phyloP scores from a whole-genome alignment of 2,797 vertebrate genomes.

The Melanogrammus aeglefinus region DNA sequence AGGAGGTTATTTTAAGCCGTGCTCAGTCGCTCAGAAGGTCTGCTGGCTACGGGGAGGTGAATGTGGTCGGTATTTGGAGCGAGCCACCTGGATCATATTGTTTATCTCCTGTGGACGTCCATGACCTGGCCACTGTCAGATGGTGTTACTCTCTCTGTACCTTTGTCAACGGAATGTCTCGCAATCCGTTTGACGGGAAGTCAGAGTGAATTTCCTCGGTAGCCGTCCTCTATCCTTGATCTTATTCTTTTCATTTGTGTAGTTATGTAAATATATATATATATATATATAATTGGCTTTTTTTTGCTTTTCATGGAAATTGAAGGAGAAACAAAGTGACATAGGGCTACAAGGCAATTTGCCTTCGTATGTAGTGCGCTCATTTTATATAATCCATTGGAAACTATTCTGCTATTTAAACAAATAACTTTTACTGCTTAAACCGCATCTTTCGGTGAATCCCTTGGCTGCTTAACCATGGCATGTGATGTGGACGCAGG shows the following conservation, averaged over 20 bases:
- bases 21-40: slow-evolving; percentile 17
- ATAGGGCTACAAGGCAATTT: too few species aligned
- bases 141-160: slow-evolving; percentile 50
- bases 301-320: too few species aligned
- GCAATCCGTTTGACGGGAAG: not conserved
- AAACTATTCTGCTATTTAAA: too few species aligned
- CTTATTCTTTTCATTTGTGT: too few species aligned
- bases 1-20: slow-evolving; percentile 28
- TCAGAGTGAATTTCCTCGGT: not conserved
- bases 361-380: too few species aligned
- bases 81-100: slow-evolving; percentile 22
- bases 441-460: not conserved
- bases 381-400: too few species aligned
- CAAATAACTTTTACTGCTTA: not conserved
- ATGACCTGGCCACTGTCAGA: slow-evolving; percentile 58
- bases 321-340: too few species aligned
- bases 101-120: slow-evolving; percentile 41
- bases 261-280: too few species aligned
- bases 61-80: too few species aligned
- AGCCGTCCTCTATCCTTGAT: too few species aligned
- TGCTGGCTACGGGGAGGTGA: too few species aligned
- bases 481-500: not conserved
- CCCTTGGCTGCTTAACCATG: not conserved
- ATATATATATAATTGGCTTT: too few species aligned
- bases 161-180: not conserved